Evolutionary conservation across 1,140 invertebrate species (phyloP).

Genomic region (Papilio dardanus): DNA sequence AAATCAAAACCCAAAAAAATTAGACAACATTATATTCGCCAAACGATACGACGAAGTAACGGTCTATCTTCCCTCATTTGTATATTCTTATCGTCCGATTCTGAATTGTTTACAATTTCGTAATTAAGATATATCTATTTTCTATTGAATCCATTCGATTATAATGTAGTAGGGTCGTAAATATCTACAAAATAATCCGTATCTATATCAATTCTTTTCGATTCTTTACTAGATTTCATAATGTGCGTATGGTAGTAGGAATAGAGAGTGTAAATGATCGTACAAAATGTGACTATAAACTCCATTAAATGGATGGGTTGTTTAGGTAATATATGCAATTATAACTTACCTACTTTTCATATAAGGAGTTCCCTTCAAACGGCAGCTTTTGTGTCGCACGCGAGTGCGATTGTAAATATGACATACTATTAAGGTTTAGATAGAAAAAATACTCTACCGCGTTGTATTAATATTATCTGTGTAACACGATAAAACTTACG

Average conservation of each 20-base stretch:
- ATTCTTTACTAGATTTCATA: conserved; percentile 66
- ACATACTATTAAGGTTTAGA: conserved; percentile 72
- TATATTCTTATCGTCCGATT: conserved; percentile 42
- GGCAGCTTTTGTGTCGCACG: conserved; percentile 73
- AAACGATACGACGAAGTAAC: conserved; percentile 39
- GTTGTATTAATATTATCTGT: conserved; percentile 35
- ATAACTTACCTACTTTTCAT: conserved; percentile 57
- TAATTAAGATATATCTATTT: conserved; percentile 41
- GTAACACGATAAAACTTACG: neutral
- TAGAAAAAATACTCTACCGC: conserved; percentile 62
- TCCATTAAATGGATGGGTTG: conserved; percentile 53
- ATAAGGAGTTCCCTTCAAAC: conserved; percentile 66
- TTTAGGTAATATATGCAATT: conserved; percentile 47
- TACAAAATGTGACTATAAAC: conserved; percentile 81
- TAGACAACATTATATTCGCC: conserved; percentile 49
- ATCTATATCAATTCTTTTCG: conserved; percentile 59
- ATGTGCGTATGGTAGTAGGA: conserved; percentile 47
- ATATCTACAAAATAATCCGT: conserved; percentile 40
- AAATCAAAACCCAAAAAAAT: conserved; percentile 67
- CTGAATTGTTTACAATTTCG: conserved; percentile 39
- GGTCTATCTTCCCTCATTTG: conserved; percentile 41
- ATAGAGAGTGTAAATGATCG: conserved; percentile 60
- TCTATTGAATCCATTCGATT: conserved; percentile 38
- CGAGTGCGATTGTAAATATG: conserved; percentile 77
- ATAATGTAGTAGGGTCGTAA: conserved; percentile 25